Evolutionary conservation across 2,797 vertebrate species (phyloP).

Genomic region (Lerista edwardsae): DNA sequence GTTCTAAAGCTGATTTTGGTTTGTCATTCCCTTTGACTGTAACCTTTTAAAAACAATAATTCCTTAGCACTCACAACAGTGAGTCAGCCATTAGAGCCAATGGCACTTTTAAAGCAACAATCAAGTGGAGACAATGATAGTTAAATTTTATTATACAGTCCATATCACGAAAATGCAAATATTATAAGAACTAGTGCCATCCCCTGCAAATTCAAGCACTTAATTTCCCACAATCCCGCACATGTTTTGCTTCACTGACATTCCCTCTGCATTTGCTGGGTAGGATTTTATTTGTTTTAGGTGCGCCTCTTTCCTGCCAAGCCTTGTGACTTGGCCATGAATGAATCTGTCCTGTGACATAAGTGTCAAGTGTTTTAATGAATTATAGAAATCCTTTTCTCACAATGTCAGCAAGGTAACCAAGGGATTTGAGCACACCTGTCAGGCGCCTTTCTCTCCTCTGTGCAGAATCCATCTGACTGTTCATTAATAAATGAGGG

Average conservation of each 20-base stretch:
- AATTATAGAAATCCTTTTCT: conserved; percentile 16
- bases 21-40: background rate
- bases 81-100: background rate
- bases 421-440: conserved; percentile 36
- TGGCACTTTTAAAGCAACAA: background rate
- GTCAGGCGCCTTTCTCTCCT: background rate
- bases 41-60: background rate
- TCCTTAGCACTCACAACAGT: background rate
- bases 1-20: background rate
- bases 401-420: conserved; percentile 17
- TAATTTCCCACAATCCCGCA: background rate
- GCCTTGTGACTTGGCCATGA: background rate
- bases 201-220: background rate
- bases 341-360: background rate
- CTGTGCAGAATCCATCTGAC: conserved; percentile 40
- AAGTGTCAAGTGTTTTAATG: conserved; percentile 4
- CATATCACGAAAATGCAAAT: background rate
- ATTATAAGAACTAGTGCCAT: background rate
- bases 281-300: background rate
- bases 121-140: background rate
- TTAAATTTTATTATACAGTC: background rate
- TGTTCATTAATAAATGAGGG: conserved; percentile 54
- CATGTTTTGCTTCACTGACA: background rate
- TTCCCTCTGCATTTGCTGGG: background rate
- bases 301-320: background rate